Base-by-base conservation (phyloP, 2,888 invertebrate genomes). In the Lepidonotus clava region DNA sequence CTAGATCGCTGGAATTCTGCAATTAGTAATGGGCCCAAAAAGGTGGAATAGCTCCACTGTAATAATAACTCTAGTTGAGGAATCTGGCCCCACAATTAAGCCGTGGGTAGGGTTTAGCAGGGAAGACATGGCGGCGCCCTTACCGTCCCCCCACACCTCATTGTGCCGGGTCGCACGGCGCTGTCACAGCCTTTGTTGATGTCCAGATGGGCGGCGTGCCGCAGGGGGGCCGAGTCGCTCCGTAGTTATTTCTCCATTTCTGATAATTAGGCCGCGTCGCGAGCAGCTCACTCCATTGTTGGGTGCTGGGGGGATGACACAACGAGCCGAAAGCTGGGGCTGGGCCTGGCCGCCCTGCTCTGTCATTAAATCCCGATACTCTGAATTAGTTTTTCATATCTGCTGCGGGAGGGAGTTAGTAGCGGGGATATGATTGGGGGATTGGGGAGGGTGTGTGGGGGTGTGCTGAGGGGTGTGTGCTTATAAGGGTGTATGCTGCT, bases 1-100 rank as follows among this genome's bases (percentile, higher is more conserved):
- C 36, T 71, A 38, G 71, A 71, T 71, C 28, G 28, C 18, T 71
- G 71, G 71, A 71, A 71, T 71, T 34, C 24, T 34, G 36, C 71
- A 71, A 71, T 71, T 71, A 71, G 71, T 71, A 71, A n/a, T n/a
- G n/a, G n/a, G n/a, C n/a, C n/a, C 71, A 71, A 71, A 71, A 71
- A 71, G 71, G 71, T 8, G 46, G 18, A 71, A 71, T 71, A 71
- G 24, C 71, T 71, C 36, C 71, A 71, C 71, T n/a, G n/a, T n/a
- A n/a, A n/a, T n/a, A n/a, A n/a, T n/a, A n/a, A n/a, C n/a, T n/a
- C n/a, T n/a, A n/a, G n/a, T n/a, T n/a, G n/a, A n/a, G n/a, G n/a
- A n/a, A n/a, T n/a, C n/a, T n/a, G 71, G 71, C 71, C 38, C 38
- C 71, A 38, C 71, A 71, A 34, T 71, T 71, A 71, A 71, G 71